phyloP scores from a whole-genome alignment of 1,140 invertebrate genomes.

The Periplaneta americana region DNA sequence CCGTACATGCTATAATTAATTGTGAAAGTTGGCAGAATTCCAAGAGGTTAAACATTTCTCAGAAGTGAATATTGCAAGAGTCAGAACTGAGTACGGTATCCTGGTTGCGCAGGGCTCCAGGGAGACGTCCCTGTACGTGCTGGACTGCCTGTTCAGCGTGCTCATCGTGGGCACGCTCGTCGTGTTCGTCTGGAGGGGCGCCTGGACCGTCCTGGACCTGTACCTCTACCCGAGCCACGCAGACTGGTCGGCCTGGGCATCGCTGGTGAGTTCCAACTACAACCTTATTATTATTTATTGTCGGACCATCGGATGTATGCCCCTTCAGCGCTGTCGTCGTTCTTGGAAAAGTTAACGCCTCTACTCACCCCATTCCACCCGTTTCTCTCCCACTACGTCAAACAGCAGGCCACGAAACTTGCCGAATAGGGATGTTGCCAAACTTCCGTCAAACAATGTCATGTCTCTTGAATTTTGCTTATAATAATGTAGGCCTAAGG shows the following conservation, averaged over 20 bases:
- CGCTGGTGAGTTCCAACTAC: conserved; percentile 60
- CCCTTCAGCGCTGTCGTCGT: too few species aligned
- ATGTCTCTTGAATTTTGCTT: too few species aligned
- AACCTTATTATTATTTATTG: too few species aligned
- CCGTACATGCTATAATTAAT: background rate
- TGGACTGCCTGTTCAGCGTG: conserved; percentile 82
- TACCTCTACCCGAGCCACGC: conserved; percentile 63
- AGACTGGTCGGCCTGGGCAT: conserved; percentile 59
- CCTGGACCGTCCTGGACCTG: conserved; percentile 74
- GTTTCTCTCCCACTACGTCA: too few species aligned
- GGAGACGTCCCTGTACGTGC: conserved; percentile 64
- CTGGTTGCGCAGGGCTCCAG: conserved; percentile 45
- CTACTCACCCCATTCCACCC: too few species aligned
- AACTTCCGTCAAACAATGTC: too few species aligned
- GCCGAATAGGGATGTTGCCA: too few species aligned
- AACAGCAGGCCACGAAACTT: too few species aligned
- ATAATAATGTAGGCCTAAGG: too few species aligned
- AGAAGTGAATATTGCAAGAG: background rate
- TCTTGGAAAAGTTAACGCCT: too few species aligned
- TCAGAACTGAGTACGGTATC: background rate
- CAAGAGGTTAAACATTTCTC: background rate
- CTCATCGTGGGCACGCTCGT: conserved; percentile 75
- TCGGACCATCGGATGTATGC: too few species aligned
- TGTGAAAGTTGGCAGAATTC: background rate
- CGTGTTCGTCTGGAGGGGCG: conserved; percentile 81